These are phyloP conservation scores for sheep (Ovis aries) DNA, from an alignment of 2,113 vertebrate genomes.

Conservation along the genomic window DNA sequence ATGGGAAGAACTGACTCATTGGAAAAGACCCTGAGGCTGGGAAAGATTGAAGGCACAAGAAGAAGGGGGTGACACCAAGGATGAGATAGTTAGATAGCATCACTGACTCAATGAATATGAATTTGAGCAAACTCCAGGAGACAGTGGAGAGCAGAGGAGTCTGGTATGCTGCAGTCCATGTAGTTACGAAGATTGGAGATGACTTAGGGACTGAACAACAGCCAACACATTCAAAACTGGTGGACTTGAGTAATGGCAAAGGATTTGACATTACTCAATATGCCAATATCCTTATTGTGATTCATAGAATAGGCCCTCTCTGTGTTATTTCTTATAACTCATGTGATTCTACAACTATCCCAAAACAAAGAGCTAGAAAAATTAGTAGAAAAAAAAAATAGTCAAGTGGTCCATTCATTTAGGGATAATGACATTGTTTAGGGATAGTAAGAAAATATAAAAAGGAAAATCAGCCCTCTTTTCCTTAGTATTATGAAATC, in stretches of 20 bases:
- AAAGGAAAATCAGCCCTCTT: neutral
- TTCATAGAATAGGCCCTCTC: neutral
- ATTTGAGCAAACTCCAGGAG: neutral
- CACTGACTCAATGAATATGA: neutral
- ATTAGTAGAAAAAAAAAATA: neutral
- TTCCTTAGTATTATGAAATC: neutral
- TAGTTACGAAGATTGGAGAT: neutral
- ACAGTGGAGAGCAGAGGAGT: neutral
- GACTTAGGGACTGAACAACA: neutral
- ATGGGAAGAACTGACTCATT: neutral
- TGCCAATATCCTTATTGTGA: neutral
- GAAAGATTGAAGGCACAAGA: neutral
- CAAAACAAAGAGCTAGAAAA: neutral
- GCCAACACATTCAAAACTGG: neutral
- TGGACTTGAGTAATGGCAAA: neutral
- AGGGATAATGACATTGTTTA: neutral
- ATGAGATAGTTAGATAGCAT: neutral
- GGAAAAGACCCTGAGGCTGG: neutral
- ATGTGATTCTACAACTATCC: neutral
- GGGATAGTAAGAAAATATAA: neutral
- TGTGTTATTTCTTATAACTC: neutral
- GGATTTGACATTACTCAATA: neutral
- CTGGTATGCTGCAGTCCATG: neutral
- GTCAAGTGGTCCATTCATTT: neutral
- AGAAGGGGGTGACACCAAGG: neutral